phyloP scores from a whole-genome alignment of 2,797 vertebrate species.

The Dryobates pubescens region DNA sequence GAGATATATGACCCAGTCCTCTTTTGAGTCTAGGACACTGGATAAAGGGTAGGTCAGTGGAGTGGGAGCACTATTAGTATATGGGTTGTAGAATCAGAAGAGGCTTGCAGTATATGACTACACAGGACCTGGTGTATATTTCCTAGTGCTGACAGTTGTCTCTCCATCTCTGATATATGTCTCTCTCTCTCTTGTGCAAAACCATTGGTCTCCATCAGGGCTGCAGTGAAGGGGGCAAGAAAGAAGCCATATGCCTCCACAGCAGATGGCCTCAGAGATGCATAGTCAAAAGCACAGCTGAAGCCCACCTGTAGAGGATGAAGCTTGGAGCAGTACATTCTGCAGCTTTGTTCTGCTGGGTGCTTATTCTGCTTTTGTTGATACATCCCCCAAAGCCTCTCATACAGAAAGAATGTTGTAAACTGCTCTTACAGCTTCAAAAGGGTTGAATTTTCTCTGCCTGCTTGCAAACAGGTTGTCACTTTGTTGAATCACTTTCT shows the following conservation, averaged over 20 bases:
- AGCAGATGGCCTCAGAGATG: too few relatives aligned
- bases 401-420: too few relatives aligned
- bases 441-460: too few relatives aligned
- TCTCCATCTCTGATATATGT: background rate
- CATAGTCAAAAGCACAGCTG: too few relatives aligned
- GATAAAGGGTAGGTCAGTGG: background rate
- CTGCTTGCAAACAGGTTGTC: too few relatives aligned
- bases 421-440: too few relatives aligned
- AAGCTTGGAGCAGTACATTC: too few relatives aligned
- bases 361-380: too few relatives aligned
- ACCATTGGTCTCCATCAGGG: background rate
- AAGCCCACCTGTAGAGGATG: too few relatives aligned
- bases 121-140: accelerated
- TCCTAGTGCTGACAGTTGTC: accelerated
- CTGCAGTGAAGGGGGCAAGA: background rate
- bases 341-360: too few relatives aligned
- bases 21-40: background rate
- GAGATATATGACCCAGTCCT: accelerated
- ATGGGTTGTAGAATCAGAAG: background rate
- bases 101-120: background rate
- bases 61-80: accelerated
- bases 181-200: background rate
- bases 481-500: too few relatives aligned
- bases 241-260: background rate
- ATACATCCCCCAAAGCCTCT: too few relatives aligned